phyloP scores from a whole-genome alignment of 2,797 vertebrate genomes.

The Eulemur coronatus region DNA sequence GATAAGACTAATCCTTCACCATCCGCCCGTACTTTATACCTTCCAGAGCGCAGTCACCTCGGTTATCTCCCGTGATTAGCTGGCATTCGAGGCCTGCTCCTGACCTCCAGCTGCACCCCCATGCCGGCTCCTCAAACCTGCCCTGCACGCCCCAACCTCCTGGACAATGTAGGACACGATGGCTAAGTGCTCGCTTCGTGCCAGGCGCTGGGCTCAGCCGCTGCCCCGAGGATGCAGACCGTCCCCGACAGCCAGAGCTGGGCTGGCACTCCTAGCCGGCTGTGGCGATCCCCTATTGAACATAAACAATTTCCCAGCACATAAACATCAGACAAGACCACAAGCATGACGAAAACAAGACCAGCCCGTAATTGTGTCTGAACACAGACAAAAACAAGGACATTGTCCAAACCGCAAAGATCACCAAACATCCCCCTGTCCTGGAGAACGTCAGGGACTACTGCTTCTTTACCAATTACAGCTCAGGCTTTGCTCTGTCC shows the following conservation, averaged over 20 bases:
- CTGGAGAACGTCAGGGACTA: background rate
- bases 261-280: background rate
- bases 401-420: background rate
- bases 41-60: background rate
- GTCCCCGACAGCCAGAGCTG: background rate
- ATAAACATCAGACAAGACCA: background rate
- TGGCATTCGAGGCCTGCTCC: background rate
- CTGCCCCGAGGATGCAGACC: background rate
- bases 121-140: background rate
- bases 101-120: background rate
- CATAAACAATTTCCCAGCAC: background rate
- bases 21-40: background rate
- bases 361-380: background rate
- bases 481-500: no score
- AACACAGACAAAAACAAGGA: conserved; percentile 1
- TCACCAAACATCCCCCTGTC: background rate
- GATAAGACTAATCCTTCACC: conserved; percentile 61
- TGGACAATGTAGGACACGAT: fast-evolving
- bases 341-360: conserved; percentile 43
- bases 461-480: background rate
- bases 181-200: background rate
- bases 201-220: background rate
- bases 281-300: background rate
- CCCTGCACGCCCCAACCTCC: background rate
- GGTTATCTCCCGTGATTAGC: background rate